A percentile compares a stretch with the other conserved stretches of the same genome.
phyloP scores from a whole-genome alignment of 1,140 invertebrate species.

The Eufriesea mexicana region DNA sequence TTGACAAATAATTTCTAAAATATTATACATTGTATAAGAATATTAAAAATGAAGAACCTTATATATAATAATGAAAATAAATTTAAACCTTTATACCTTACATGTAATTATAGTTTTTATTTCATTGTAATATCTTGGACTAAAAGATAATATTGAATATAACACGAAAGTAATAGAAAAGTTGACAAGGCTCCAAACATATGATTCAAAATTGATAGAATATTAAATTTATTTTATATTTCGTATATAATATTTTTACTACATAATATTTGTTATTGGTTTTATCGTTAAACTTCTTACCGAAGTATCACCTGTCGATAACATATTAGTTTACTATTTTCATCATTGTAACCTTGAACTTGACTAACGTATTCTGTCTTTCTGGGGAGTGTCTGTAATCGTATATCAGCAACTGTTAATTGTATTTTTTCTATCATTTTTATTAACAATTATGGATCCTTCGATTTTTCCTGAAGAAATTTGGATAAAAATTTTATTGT shows the following conservation, averaged over 20 bases:
- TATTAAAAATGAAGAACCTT: no score
- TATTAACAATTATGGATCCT: constrained; percentile 80
- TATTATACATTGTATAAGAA: no score
- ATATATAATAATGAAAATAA: no score
- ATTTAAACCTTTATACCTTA: no score
- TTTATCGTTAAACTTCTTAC: constrained; percentile 12
- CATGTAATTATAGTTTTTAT: no score
- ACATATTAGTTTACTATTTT: constrained; percentile 57
- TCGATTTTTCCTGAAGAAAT: constrained; percentile 81
- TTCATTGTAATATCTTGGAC: no score
- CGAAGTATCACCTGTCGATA: constrained; percentile 45
- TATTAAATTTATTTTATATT: no score
- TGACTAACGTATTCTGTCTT: constrained; percentile 79
- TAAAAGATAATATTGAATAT: background rate
- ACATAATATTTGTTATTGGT: background rate
- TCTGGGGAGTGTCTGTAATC: constrained; percentile 77
- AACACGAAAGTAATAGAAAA: background rate
- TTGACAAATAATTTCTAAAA: no score
- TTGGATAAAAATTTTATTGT: constrained; percentile 82
- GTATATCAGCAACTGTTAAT: constrained; percentile 67
- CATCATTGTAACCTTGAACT: constrained; percentile 79
- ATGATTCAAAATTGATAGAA: no score
- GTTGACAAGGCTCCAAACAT: background rate
- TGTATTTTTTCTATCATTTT: constrained; percentile 74
- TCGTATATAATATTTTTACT: background rate